Evolutionary conservation across 1,140 invertebrate genomes (phyloP).

Genomic region (Pseudoatta argentina): DNA sequence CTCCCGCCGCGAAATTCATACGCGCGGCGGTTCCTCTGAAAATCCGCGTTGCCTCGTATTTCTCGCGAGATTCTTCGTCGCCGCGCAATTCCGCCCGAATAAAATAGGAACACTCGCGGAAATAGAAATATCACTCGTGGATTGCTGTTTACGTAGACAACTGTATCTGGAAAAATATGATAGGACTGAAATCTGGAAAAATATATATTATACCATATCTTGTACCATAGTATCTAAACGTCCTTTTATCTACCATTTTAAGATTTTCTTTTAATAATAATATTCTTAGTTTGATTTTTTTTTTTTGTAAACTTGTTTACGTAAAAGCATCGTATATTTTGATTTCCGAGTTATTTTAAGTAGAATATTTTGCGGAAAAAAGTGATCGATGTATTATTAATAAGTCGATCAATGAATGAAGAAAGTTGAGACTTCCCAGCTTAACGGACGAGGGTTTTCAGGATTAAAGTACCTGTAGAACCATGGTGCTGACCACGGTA

Average conservation of each 20-base stretch:
- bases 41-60: slow-evolving; percentile 22
- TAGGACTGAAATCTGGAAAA: neutral
- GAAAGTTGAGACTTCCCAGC: slow-evolving; percentile 60
- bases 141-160: slow-evolving; percentile 34
- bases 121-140: slow-evolving; percentile 42
- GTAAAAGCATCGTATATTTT: neutral
- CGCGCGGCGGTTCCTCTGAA: neutral
- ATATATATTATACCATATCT: neutral
- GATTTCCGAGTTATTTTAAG: neutral
- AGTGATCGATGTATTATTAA: neutral
- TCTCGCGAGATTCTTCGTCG: slow-evolving; percentile 33
- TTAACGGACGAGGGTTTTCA: slow-evolving; percentile 23
- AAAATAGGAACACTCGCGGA: slow-evolving; percentile 32
- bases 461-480: slow-evolving; percentile 91
- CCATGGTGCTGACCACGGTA: slow-evolving; percentile 92
- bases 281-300: no score
- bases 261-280: neutral
- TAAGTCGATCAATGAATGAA: neutral
- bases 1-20: slow-evolving; percentile 37
- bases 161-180: neutral
- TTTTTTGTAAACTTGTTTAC: neutral
- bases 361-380: neutral
- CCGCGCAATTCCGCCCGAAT: slow-evolving; percentile 32
- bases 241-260: neutral
- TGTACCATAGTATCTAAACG: neutral